These are phyloP conservation scores for Eupithecia dodoneata DNA, from an alignment of 2,888 invertebrate species.

Conservation along the genomic window DNA sequence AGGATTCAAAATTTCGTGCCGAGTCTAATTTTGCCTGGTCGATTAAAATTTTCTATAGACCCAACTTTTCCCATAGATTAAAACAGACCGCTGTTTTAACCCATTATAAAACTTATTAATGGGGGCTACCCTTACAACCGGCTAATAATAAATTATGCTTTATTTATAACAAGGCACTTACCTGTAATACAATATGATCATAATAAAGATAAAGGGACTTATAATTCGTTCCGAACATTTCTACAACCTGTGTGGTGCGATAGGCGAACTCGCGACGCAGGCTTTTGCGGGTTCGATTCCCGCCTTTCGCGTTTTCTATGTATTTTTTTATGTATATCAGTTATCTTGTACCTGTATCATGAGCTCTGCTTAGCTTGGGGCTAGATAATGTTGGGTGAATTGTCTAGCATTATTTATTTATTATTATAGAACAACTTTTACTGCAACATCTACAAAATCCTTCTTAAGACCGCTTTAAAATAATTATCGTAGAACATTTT, in stretches of 20 bases:
- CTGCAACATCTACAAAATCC: no score
- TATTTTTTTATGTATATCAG: no score
- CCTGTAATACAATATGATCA: conserved; percentile 13
- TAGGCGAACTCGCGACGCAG: no score
- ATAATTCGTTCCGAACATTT: neutral
- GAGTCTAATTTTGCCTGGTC: neutral
- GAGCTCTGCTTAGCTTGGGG: no score
- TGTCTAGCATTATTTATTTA: no score
- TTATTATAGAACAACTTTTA: no score
- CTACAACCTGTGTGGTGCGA: neutral
- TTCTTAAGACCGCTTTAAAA: neutral
- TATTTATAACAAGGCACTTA: conserved; percentile 13
- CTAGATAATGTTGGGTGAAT: no score
- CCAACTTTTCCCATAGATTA: conserved; percentile 11
- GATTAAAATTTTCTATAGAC: neutral
- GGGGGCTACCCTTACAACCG: conserved; percentile 8
- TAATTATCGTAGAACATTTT: neutral
- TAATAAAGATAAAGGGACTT: conserved; percentile 13
- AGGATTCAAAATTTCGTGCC: neutral
- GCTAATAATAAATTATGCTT: conserved; percentile 10
- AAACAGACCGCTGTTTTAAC: conserved; percentile 3
- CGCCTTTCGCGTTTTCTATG: no score
- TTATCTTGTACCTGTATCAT: no score
- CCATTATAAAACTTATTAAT: conserved; percentile 15
- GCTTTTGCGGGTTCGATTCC: no score